Evolutionary conservation across 2,113 vertebrate species (phyloP).

Genomic region (Condylura cristata): DNA sequence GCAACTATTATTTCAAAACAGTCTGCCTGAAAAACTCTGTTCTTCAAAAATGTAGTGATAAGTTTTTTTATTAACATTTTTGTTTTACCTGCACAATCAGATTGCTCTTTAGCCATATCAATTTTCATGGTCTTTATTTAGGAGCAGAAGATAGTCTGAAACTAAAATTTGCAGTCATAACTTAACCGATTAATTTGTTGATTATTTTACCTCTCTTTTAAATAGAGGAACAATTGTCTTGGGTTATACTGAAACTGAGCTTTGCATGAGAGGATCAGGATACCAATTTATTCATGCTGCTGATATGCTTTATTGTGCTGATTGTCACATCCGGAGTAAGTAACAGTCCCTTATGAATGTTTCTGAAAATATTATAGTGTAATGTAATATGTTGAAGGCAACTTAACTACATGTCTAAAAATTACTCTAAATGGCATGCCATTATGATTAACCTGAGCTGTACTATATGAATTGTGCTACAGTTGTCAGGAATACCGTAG

Average conservation of each 20-base stretch:
- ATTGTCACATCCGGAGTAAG: constrained; percentile 92
- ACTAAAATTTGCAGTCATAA: not conserved
- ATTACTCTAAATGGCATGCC: too few relatives aligned
- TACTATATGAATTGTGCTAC: not conserved
- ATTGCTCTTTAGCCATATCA: not conserved
- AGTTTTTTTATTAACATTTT: not conserved
- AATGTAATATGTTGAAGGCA: not conserved
- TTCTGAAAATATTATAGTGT: not conserved
- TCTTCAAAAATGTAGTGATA: not conserved
- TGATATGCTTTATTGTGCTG: constrained; percentile 93
- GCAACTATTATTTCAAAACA: not conserved
- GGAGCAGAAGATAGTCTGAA: constrained; percentile 11
- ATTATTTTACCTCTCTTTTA: not conserved
- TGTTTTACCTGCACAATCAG: not conserved
- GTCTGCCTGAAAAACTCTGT: not conserved
- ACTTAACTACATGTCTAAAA: not conserved
- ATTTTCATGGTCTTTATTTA: not conserved
- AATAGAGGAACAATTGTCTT: constrained; percentile 90
- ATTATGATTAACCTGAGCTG: not conserved
- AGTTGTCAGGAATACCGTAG: not conserved
- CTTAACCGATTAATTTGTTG: not conserved
- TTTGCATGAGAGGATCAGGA: constrained; percentile 89
- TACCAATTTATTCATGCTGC: constrained; percentile 93
- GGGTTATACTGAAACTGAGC: constrained; percentile 91
- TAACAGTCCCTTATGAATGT: not conserved